Evolutionary conservation across 2,797 vertebrate genomes (phyloP), one percentile per base, ranked within the genome.

Genomic region (Fistularia commersonii): DNA sequence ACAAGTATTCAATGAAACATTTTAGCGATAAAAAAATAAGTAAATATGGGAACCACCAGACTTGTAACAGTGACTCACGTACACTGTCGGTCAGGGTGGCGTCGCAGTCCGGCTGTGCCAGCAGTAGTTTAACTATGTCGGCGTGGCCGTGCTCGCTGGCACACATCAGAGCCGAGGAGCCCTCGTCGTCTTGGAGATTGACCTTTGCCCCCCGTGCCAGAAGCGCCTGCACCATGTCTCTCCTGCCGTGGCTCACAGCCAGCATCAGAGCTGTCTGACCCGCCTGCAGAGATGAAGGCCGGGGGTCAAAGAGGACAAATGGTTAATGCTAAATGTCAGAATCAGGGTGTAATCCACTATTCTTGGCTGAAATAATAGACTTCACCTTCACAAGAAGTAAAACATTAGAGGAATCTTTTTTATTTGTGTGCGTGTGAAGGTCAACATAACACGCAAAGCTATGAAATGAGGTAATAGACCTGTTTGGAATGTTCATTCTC

Each of bases 231-330:
- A 98, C 97, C 95, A 98, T 98, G 82, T 95, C 95, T 78, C 93
- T 91, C 54, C 94, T 84, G 3, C 97, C 95, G 0, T 99, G 97
- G 69, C 97, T 99, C 79, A 98, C 97, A 0, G 97, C 94, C 11
- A 99, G 87, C 97, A 99, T 99, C 73, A 99, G 90, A 8, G 94
- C 96, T 0, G 97, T 99, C 89, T 98, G 97, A 46, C 97, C 95
- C 3, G 97, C 96, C 97, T 99, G 80, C 0, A 8, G 0, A 12
- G 11, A 6, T 37, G 12, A 33, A 10, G 1, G 0, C 32, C 12
- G 7, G 1, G 13, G 32, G 44, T 12, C 56, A 60, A 48, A 46
- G 9, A 37, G 38, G 2, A n/a, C 8, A 35, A 8, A 1, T 7
- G 5, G 36, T 35, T 55, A 32, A 57, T 23, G 23, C 23, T 23